Conservation (phyloP, 1,140 invertebrate species). For the Halesus radiatus region DNA sequence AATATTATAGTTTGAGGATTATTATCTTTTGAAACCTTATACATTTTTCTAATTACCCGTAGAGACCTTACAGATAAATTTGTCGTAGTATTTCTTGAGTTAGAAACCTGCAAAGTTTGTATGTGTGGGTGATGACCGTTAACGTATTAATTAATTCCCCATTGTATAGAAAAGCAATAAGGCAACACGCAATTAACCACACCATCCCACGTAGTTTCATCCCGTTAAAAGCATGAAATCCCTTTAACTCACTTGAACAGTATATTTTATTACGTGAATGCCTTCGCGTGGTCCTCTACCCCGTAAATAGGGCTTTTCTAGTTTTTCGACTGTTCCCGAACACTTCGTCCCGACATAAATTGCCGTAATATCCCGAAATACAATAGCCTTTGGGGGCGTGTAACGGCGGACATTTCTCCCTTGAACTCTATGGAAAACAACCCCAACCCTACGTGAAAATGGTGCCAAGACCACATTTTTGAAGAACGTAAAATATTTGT, state of each 20-base stretch:
- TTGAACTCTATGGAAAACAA: not conserved
- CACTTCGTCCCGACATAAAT: slow-evolving; percentile 6
- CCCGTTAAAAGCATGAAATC: slow-evolving; percentile 8
- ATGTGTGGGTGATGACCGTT: no score
- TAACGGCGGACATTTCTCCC: not conserved
- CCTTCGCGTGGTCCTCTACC: not conserved
- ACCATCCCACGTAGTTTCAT: not conserved
- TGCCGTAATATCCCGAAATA: not conserved
- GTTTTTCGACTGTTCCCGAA: not conserved
- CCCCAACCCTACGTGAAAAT: not conserved
- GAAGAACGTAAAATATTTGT: no score
- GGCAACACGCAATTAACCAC: not conserved
- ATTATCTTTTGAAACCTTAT: no score
- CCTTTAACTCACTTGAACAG: not conserved
- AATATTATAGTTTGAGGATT: no score
- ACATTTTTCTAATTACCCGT: no score
- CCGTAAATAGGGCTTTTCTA: no score
- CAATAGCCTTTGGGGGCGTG: not conserved
- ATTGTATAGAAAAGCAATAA: no score
- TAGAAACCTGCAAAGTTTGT: no score
- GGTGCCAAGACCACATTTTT: not conserved
- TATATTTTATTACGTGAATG: not conserved
- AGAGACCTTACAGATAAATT: no score
- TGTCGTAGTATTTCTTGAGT: no score
- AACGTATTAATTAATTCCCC: no score